Percentiles rank a stretch among this genome's conserved stretches.
phyloP scores from a whole-genome alignment of 2,888 invertebrate species.

The Flexamia atlantica region DNA sequence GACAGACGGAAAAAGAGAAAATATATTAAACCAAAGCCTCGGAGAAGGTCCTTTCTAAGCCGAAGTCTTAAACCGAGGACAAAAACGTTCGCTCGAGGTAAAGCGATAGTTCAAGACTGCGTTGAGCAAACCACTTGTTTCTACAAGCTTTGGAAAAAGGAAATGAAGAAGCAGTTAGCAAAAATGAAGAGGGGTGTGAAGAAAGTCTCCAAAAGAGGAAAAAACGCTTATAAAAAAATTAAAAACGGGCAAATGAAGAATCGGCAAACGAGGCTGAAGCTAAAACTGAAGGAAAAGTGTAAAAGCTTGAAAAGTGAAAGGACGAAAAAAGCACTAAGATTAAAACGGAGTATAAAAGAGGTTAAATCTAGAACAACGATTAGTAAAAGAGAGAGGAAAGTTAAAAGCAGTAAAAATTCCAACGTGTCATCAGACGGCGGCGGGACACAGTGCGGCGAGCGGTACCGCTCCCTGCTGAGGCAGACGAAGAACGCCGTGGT shows the following conservation, averaged over 20 bases:
- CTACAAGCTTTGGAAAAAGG: background rate
- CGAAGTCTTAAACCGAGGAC: background rate
- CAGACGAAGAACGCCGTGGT: constrained; percentile 12
- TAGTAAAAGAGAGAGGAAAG: background rate
- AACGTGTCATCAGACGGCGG: background rate
- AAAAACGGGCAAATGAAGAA: background rate
- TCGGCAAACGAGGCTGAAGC: background rate
- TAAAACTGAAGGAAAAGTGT: background rate
- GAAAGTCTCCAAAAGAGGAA: background rate
- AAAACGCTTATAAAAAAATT: background rate
- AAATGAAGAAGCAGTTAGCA: background rate
- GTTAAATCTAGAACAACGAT: background rate
- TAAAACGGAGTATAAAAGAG: background rate
- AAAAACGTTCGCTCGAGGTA: background rate
- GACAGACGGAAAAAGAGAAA: background rate
- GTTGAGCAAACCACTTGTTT: background rate
- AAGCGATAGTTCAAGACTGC: background rate
- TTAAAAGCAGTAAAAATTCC: background rate
- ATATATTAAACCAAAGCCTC: background rate
- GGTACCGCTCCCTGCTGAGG: background rate
- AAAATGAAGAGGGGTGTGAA: background rate
- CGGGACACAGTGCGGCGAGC: background rate
- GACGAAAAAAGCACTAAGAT: background rate
- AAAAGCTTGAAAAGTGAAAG: background rate
- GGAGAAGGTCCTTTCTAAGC: background rate